phyloP scores from a whole-genome alignment of 2,113 vertebrate species.

The Tupaia chinensis region DNA sequence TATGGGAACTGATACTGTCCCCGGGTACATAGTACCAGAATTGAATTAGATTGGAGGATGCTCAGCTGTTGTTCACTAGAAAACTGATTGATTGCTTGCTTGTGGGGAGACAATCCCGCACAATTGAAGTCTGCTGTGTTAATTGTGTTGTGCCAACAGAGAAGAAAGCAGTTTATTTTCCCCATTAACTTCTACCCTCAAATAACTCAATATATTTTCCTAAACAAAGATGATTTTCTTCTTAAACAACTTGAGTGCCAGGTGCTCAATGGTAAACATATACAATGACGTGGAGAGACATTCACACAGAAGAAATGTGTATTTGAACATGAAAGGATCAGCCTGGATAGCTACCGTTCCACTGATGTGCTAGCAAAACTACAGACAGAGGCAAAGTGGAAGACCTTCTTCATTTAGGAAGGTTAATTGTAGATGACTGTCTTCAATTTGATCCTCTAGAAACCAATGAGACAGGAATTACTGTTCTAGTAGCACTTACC shows the following conservation, averaged over 20 bases:
- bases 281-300: not conserved
- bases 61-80: no score
- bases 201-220: not conserved
- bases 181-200: not conserved
- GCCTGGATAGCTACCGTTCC: not conserved
- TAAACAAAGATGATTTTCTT: conserved; percentile 19
- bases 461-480: not conserved
- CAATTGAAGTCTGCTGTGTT: no score
- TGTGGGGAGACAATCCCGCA: no score
- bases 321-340: not conserved
- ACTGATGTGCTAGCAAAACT: not conserved
- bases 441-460: not conserved
- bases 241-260: not conserved
- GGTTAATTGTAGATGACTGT: not conserved
- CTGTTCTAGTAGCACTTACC: not conserved
- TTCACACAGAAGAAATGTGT: not conserved
- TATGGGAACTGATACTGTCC: no score
- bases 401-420: not conserved
- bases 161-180: no score
- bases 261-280: not conserved
- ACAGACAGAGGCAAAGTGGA: not conserved
- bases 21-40: no score
- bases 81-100: no score
- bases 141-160: no score
- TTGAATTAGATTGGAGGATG: no score